Evolutionary conservation across 2,113 vertebrate genomes (phyloP).

Genomic region (Microcebus tavaratra): DNA sequence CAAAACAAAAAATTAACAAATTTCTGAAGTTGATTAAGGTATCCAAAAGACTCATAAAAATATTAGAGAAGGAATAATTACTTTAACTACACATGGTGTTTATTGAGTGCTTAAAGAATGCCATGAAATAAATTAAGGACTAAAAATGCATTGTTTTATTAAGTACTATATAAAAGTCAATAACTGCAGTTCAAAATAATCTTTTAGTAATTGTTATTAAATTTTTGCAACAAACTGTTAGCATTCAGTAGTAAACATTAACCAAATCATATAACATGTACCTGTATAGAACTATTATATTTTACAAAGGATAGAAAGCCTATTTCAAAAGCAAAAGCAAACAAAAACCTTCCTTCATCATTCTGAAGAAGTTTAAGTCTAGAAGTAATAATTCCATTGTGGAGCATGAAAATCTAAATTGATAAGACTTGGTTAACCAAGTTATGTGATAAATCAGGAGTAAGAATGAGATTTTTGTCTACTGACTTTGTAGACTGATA

Average conservation of each 20-base stretch:
- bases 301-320: background rate
- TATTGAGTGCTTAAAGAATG: background rate
- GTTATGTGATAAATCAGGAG: background rate
- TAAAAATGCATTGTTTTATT: background rate
- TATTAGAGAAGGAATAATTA: background rate
- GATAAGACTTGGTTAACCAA: background rate
- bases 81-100: background rate
- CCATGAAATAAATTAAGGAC: background rate
- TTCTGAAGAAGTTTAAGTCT: background rate
- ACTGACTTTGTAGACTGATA: background rate
- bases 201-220: background rate
- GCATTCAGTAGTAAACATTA: background rate
- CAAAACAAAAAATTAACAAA: conserved; percentile 33
- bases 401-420: background rate
- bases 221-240: background rate
- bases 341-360: background rate
- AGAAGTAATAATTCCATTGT: background rate
- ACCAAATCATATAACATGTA: background rate
- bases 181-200: background rate
- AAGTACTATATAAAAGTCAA: background rate
- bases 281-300: background rate
- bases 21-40: background rate
- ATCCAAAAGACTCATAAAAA: background rate
- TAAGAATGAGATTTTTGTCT: background rate
- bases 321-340: conserved; percentile 31